Evolutionary conservation across 2,113 vertebrate genomes (phyloP).

Genomic region (Terrapene triunguis): DNA sequence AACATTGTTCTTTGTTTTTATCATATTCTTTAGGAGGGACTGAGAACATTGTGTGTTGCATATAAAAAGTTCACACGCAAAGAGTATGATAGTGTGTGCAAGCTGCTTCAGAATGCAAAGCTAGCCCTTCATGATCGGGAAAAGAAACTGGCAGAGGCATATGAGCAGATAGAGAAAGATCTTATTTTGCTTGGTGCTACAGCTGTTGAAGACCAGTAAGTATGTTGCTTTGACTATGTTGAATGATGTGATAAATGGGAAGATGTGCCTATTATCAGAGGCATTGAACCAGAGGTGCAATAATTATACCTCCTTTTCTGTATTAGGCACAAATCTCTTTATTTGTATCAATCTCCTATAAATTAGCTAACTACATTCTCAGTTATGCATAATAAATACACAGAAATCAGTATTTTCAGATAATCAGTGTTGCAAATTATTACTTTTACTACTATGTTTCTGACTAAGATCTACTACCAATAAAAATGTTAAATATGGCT

Average conservation of each 20-base stretch:
- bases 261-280: background rate
- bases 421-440: background rate
- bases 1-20: background rate
- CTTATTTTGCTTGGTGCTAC: slow-evolving; percentile 95
- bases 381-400: background rate
- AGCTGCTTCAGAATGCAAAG: slow-evolving; percentile 86
- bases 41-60: slow-evolving; percentile 94
- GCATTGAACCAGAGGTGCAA: background rate
- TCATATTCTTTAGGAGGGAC: slow-evolving; percentile 85
- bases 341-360: background rate
- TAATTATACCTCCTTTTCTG: background rate
- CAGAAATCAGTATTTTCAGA: background rate
- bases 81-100: slow-evolving; percentile 82
- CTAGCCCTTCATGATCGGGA: slow-evolving; percentile 94
- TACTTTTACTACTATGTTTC: background rate
- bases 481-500: background rate
- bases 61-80: slow-evolving; percentile 86
- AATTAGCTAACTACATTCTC: background rate
- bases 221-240: background rate
- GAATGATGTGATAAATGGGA: background rate
- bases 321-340: background rate
- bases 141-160: slow-evolving; percentile 91
- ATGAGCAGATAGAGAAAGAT: slow-evolving; percentile 91
- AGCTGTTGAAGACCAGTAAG: slow-evolving; percentile 95
- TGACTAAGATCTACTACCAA: background rate